These are phyloP conservation scores for Cheumatopsyche charites DNA, from an alignment of 1,140 invertebrate species.

Conservation along the genomic window DNA sequence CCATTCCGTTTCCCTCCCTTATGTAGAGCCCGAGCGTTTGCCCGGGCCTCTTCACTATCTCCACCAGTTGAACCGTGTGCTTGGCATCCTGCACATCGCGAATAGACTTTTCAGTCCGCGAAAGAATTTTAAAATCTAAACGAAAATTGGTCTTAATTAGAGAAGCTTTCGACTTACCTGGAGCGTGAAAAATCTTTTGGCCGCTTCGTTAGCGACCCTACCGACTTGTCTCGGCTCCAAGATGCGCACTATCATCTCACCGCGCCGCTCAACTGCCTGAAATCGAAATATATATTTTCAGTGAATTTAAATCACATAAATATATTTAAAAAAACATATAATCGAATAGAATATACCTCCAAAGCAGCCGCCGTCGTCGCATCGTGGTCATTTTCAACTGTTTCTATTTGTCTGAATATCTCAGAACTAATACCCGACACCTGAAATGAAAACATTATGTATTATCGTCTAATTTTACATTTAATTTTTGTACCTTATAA, in stretches of 20 bases:
- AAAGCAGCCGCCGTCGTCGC: constrained; percentile 87
- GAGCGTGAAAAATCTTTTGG: constrained; percentile 77
- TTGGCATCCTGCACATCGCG: constrained; percentile 70
- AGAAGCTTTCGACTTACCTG: constrained; percentile 61
- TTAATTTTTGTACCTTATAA: no score
- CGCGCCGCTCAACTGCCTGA: constrained; percentile 83
- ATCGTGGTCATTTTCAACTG: constrained; percentile 93
- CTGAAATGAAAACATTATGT: no score
- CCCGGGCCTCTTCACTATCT: constrained; percentile 98
- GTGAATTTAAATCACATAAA: no score
- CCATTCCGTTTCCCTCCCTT: constrained; percentile 93
- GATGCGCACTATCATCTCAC: constrained; percentile 93
- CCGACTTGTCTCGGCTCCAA: constrained; percentile 86
- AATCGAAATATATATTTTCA: constrained; percentile 27
- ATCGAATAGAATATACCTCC: constrained; percentile 65
- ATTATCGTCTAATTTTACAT: no score
- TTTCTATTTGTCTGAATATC: constrained; percentile 95
- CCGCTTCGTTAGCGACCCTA: constrained; percentile 79
- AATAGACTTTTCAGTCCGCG: no score
- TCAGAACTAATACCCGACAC: constrained; percentile 93
- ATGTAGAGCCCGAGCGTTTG: constrained; percentile 98
- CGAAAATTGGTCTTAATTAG: no score
- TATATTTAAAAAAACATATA: no score
- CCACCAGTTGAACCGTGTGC: constrained; percentile 90
- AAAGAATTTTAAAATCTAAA: no score